Base-by-base conservation (phyloP, 2,888 invertebrate species). In the Physocephala rufipes region DNA sequence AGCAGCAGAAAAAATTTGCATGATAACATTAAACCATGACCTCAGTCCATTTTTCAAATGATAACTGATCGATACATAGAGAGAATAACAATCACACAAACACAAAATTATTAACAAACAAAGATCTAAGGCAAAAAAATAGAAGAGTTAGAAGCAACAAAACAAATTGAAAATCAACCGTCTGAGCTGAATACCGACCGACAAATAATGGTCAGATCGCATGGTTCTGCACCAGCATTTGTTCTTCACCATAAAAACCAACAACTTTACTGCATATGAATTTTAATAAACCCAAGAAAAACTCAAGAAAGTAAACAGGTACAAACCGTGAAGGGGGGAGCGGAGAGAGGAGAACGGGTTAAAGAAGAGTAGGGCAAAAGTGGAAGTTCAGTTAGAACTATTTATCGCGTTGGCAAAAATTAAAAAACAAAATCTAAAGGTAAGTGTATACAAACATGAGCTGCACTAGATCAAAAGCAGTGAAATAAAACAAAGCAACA, bases 21-120 rank as follows among this genome's bases (percentile, higher is more conserved):
- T 68, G 51, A 49, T 61, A n/a, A 49, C 49, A 61, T 61, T 58
- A 68, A 68, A 61, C 68, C 45, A 19, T 68, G 68, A 68, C 68
- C 67, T 24, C 68, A 51, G 68, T 36, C 68, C 61, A 51, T 68
- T 62, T 62, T 43, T 36, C 30, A 21, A 28, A 26, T 19, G 68
- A 51, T 59, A 59, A 47, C 45, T 51, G 62, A 51, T 49, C 68
- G 68, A 51, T 21, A 24, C 47, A 26, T 58, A 7, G 43, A 28
- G 43, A 28, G 51, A 62, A 61, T 51, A 62, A 68, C 36, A 62
- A 45, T 62, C 49, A 49, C n/a, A 16, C 49, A 47, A 51, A 36
- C 36, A 9, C 9, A 36, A 36, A 36, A 36, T n/a, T n/a, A n/a
- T n/a, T n/a, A 66, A 16, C 21, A 47, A 28, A 36, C 4, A 36